phyloP scores from a whole-genome alignment of 2,113 vertebrate species.

The Telmatochromis sp. region DNA sequence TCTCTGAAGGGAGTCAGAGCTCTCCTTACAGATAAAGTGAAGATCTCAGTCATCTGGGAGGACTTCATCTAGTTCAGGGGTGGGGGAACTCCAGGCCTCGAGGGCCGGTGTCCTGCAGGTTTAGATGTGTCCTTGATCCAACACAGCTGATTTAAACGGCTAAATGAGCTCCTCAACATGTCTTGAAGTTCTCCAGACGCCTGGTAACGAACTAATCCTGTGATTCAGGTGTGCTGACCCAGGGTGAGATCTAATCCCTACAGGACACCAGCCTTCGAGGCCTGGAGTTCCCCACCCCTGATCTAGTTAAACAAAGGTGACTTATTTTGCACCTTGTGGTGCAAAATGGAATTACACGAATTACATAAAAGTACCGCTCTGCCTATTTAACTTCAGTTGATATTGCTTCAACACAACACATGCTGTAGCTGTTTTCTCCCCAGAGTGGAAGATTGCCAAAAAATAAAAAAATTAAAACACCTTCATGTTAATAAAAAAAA shows the following conservation, averaged over 20 bases:
- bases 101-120: rapidly evolving
- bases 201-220: rapidly evolving
- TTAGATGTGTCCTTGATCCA: neutral
- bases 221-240: rapidly evolving
- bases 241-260: rapidly evolving
- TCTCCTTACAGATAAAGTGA: neutral
- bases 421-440: neutral
- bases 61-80: neutral
- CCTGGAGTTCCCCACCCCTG: rapidly evolving
- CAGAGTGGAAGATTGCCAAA: neutral
- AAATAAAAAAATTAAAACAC: neutral
- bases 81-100: neutral
- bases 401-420: neutral
- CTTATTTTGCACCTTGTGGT: neutral
- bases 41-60: neutral
- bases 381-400: neutral
- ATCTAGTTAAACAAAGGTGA: neutral
- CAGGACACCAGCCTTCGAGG: rapidly evolving
- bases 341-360: neutral
- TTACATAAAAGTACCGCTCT: neutral
- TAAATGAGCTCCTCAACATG: neutral
- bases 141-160: neutral
- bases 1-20: rapidly evolving
- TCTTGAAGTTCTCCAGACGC: rapidly evolving
- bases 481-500: neutral